Percentiles rank a stretch among this genome's conserved stretches.
Conservation (phyloP, 2,797 vertebrate genomes). For the Varecia variegata region DNA sequence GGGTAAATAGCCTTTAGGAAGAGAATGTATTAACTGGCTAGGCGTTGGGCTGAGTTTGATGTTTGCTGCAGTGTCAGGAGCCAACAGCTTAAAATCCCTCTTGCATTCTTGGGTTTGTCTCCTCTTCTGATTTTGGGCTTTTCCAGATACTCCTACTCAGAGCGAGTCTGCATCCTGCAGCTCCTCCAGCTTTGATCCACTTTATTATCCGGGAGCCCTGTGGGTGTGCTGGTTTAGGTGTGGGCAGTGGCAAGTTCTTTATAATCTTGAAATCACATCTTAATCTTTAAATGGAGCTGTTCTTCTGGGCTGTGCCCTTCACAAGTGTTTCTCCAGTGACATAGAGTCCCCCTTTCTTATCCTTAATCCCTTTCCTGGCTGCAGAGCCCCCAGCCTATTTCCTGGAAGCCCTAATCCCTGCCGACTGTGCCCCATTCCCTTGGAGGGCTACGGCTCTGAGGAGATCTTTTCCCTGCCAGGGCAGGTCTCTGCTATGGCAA, state of each 20-base stretch:
- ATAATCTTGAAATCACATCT: neutral
- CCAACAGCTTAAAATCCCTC: neutral
- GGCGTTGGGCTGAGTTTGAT: neutral
- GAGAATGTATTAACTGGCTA: neutral
- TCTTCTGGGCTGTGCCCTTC: neutral
- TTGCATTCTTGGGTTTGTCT: neutral
- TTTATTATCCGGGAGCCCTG: neutral
- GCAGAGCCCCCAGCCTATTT: neutral
- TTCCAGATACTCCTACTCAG: neutral
- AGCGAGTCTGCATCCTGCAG: neutral
- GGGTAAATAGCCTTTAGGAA: neutral
- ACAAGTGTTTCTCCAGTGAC: neutral
- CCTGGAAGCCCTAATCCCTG: neutral
- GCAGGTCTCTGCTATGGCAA: neutral
- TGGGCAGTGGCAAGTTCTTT: neutral
- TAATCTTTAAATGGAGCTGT: neutral
- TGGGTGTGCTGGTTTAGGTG: neutral
- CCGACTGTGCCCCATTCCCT: neutral
- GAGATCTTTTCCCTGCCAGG: neutral
- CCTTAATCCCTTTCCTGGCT: neutral
- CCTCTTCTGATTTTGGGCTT: neutral
- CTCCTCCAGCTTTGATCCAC: neutral
- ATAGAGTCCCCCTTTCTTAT: neutral
- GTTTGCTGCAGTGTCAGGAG: neutral
- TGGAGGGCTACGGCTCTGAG: too few relatives aligned